phyloP scores from a whole-genome alignment of 2,113 vertebrate genomes.

The Spea multiplicata region DNA sequence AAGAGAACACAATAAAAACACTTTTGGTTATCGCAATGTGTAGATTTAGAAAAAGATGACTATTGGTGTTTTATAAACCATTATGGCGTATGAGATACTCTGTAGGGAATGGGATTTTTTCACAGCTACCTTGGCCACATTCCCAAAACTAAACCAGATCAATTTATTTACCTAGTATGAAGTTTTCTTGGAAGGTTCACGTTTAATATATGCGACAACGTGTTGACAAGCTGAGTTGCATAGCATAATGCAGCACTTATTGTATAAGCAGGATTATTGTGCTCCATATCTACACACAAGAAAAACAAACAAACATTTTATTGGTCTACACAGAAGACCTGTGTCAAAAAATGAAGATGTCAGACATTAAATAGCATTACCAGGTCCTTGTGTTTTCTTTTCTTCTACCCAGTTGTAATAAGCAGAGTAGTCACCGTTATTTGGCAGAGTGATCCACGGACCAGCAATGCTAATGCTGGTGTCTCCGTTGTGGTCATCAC shows the following conservation, averaged over 20 bases:
- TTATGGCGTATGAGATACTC: no score
- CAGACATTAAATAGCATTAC: constrained; percentile 59
- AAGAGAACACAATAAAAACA: no score
- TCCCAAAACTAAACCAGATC: no score
- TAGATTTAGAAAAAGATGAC: no score
- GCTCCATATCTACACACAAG: constrained; percentile 79
- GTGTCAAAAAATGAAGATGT: no score
- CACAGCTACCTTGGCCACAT: no score
- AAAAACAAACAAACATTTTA: constrained; percentile 40
- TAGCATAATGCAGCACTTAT: constrained; percentile 95
- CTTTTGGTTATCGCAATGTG: no score
- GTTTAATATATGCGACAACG: constrained; percentile 90
- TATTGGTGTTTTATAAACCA: no score
- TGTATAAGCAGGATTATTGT: constrained; percentile 90
- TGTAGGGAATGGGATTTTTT: no score
- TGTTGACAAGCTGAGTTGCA: constrained; percentile 88
- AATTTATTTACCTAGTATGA: constrained; percentile 83
- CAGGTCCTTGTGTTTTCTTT: constrained; percentile 87
- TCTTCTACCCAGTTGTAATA: constrained; percentile 93
- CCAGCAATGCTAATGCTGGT: constrained; percentile 93
- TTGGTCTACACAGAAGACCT: no score
- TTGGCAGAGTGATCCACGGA: constrained; percentile 84
- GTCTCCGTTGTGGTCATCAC: constrained; percentile 94
- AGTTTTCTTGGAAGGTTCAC: constrained; percentile 94
- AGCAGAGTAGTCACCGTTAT: constrained; percentile 93